phyloP scores from a whole-genome alignment of 2,113 vertebrate species.

The Murina feae region DNA sequence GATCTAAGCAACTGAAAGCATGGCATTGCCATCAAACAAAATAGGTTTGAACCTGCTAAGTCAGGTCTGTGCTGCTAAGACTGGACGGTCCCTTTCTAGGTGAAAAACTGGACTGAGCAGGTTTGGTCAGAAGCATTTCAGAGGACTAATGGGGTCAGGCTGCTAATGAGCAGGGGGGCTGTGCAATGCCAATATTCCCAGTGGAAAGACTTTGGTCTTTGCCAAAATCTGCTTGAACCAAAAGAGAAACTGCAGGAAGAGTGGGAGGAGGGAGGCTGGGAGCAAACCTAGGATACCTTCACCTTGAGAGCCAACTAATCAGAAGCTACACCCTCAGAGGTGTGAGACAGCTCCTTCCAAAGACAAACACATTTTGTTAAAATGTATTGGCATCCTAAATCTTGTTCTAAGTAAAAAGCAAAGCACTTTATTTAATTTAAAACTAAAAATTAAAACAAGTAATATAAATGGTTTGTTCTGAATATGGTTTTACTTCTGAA shows the following conservation, averaged over 20 bases:
- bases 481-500: constrained; percentile 59
- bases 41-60: background rate
- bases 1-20: background rate
- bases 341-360: background rate
- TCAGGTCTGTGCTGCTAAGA: constrained; percentile 64
- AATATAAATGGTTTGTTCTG: constrained; percentile 43
- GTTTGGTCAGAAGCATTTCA: constrained; percentile 76
- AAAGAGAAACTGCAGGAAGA: constrained; percentile 28
- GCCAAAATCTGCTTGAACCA: constrained; percentile 68
- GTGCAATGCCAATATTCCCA: constrained; percentile 55
- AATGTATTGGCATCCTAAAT: background rate
- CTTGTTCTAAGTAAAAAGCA: constrained; percentile 44
- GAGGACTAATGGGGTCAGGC: constrained; percentile 76
- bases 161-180: constrained; percentile 73
- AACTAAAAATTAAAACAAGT: constrained; percentile 34
- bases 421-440: constrained; percentile 62
- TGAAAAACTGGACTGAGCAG: constrained; percentile 69
- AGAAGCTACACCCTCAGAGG: background rate
- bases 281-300: background rate
- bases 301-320: background rate
- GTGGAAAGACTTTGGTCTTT: constrained; percentile 75
- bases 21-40: background rate
- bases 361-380: background rate
- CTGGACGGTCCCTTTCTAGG: constrained; percentile 70
- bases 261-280: background rate